Conservation (phyloP, 1,140 invertebrate species). For the Drosophila fuyamai region DNA sequence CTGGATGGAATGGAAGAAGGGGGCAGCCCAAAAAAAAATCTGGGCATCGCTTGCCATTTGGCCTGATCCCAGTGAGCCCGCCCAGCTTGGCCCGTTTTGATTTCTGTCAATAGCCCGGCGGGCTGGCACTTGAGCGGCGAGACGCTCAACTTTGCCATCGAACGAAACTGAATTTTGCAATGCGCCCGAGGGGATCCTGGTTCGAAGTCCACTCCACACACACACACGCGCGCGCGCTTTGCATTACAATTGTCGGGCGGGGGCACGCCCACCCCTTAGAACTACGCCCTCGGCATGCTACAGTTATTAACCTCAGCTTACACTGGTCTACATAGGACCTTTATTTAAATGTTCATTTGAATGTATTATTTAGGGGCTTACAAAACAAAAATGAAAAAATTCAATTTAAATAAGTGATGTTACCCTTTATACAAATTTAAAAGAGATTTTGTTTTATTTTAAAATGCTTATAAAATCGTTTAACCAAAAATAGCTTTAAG, state of each 20-base stretch:
- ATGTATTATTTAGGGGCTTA: not conserved
- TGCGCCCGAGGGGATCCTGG: slow-evolving; percentile 46
- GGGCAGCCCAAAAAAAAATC: slow-evolving; percentile 16
- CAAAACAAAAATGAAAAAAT: too few species aligned
- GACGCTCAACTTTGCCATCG: slow-evolving; percentile 49
- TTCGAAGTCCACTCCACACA: slow-evolving; percentile 28
- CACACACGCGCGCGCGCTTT: slow-evolving; percentile 55
- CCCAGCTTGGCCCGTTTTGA: slow-evolving; percentile 65
- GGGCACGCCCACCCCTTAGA: slow-evolving; percentile 31
- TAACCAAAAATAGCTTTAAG: too few species aligned
- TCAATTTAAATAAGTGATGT: too few species aligned
- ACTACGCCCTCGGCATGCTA: slow-evolving; percentile 52
- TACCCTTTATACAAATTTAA: too few species aligned
- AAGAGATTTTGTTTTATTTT: too few species aligned
- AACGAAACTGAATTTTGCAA: slow-evolving; percentile 75
- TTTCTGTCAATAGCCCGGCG: slow-evolving; percentile 80
- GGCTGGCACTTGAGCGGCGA: slow-evolving; percentile 73
- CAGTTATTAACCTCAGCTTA: slow-evolving; percentile 75
- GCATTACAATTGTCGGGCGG: slow-evolving; percentile 68
- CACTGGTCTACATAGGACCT: slow-evolving; percentile 39
- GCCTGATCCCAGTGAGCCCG: slow-evolving; percentile 36
- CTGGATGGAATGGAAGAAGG: slow-evolving; percentile 20
- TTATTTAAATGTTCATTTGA: not conserved
- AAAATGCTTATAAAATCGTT: too few species aligned
- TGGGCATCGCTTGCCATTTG: slow-evolving; percentile 71